Base-by-base conservation (phyloP, 1,140 invertebrate species). In the Phthorimaea operculella region DNA sequence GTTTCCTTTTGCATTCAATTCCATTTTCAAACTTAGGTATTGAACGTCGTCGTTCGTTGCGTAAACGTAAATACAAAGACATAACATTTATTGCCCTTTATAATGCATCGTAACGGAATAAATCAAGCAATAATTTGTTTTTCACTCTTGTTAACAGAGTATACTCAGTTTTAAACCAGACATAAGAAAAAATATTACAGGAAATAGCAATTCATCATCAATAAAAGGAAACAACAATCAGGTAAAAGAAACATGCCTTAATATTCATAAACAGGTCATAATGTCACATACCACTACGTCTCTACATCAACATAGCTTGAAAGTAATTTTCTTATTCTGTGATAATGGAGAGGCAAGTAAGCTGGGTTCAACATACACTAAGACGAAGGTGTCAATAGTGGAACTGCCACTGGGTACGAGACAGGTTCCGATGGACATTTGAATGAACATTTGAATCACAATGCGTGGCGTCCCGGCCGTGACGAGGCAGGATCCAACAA, bases 381-480 rank as follows among this genome's bases (percentile, higher is more conserved):
- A 58, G 58, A 60, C 53, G 54, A 65, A 80, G 77, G 77, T 80
- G 78, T 73, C 76, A 77, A 81, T 71, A 69, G 70, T 70, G 55
- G 59, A 61, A 76, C 52, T 79, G 80, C 79, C 79, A 79, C 80
- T 63, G 78, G 54, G 68, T 73, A 74, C 72, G 64, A 66, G 60
- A 57, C 64, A 66, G 66, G 59, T 61, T 66, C 68, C 62, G 63
- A 64, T 59, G 49, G 54, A 62, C 60, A 79, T 81, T 78, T 78
- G 74, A 80, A 83, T 83, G 72, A 79, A 70, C 76, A 83, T 83
- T 68, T 75, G 70, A 76, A 79, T 81, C 64, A 81, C 74, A 80
- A 79, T 82, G 62, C 59, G 62, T 62, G 77, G 76, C 75, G 75
- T 78, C 79, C 62, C 68, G 64, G 62, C 52, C 64, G 61, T 83